Evolutionary conservation across 1,140 invertebrate genomes (phyloP), one percentile per base, ranked within the genome.

Genomic region (Schlechtendalia chinensis): DNA sequence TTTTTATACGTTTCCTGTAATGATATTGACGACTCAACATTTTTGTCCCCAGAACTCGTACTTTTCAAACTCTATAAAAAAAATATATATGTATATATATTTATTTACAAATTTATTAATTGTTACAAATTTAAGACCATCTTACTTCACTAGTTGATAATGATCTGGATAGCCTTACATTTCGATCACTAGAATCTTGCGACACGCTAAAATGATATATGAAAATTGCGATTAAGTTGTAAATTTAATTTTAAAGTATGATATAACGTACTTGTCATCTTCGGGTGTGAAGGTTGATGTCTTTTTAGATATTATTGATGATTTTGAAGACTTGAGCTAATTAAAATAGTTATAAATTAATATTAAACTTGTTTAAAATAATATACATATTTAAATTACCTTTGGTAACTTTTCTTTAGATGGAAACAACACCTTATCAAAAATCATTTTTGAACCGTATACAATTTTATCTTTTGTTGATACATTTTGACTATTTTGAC

Each of bases 241-340:
- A 39, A 39, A 16, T 54, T 17, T 53, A 72, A 29, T 16, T 47
- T 54, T 54, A n/a, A 29, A 29, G 5, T 54, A 71, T 17, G 50
- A 54, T 50, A 47, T 1, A 54, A 50, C 16, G 69, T 81, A 81
- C 81, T 19, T 67, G 83, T 96, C 94, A 47, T 95, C 94, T 85
- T 96, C 94, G 67, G 93, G 95, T 65, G 95, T 19, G 91, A 92
- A 80, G 94, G 88, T 86, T 96, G 93, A 80, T 94, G 91, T 82
- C 93, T 89, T 8, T 39, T 39, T 39, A 3, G 94, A 95, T 94
- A 96, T 95, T 83, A 96, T 86, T 82, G 89, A 87, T 69, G 88
- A 54, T 63, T 61, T 86, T 83, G 89, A 87, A 59, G 88, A 74
- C 53, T 72, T 81, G 8, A 29, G 16, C 47, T 58, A 39, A 10